Evolutionary conservation across 2,888 invertebrate species (phyloP), one percentile per base, ranked within the genome.

Genomic region (Watsonalla cultraria): DNA sequence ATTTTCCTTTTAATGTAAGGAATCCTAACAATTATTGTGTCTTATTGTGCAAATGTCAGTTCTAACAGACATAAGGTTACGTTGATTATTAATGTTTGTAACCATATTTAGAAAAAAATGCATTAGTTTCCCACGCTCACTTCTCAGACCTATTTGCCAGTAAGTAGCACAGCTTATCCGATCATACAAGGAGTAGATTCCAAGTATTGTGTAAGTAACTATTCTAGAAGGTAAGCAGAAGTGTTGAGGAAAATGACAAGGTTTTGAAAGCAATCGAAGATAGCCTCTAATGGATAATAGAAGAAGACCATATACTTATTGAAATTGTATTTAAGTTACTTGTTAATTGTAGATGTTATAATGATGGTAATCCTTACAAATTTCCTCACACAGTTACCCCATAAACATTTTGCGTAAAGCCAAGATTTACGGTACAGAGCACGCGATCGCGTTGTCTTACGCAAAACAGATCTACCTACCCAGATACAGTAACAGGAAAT

Each of bases 371-470:
- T 39, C 35, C 37, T 14, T 35, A 14, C 0, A 8, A 15, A 13
- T 49, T 49, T 49, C 48, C 35, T 13, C 49, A 49, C 49, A 14
- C 5, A 45, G 33, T 54, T 52, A 54, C 57, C 51, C 54, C 47
- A 15, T 52, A 46, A 58, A 54, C 35, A 52, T 53, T 61, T 61
- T 60, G 55, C 60, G 61, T 54, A 65, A 62, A 63, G 56, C 51
- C 59, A 51, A 61, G 69, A 70, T 77, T 71, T 64, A 73, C 72
- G 65, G 68, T 70, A 64, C 58, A 53, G 62, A 56, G 55, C 66
- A 65, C 65, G 62, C 70, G 57, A 60, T 54, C 64, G 63, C 57
- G 56, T 56, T 55, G 47, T 46, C 62, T 74, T 76, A 64, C 72
- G 70, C 65, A 75, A 66, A 66, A 47, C 33, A 61, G 59, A 53